phyloP scores from a whole-genome alignment of 2,797 vertebrate species.

The Eremophila alpestris region DNA sequence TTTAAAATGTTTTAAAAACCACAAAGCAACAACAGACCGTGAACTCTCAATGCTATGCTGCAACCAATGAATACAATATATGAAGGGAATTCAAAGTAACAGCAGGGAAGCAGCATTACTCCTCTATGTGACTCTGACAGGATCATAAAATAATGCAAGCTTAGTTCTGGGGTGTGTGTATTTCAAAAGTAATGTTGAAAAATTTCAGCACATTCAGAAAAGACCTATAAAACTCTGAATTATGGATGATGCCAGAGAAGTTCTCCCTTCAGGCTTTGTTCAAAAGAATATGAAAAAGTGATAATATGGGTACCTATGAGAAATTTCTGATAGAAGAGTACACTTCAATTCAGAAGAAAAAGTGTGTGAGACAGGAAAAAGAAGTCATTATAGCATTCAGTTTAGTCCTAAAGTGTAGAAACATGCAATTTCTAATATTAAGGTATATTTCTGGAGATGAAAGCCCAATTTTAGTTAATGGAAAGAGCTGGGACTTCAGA shows the following conservation, averaged over 20 bases:
- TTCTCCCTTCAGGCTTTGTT: neutral
- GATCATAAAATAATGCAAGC: neutral
- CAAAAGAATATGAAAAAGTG: neutral
- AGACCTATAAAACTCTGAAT: slow-evolving; percentile 14
- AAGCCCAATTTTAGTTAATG: neutral
- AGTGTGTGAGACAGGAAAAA: neutral
- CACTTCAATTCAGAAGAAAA: neutral
- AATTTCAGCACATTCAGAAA: slow-evolving; percentile 1
- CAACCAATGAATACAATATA: neutral
- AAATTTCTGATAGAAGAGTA: neutral
- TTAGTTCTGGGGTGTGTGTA: neutral
- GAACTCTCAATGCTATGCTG: neutral
- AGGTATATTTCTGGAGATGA: neutral
- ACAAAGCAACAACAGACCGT: neutral
- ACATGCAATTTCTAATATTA: neutral
- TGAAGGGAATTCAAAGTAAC: neutral
- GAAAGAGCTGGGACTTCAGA: neutral
- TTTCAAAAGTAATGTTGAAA: slow-evolving; percentile 33
- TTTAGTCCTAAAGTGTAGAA: neutral
- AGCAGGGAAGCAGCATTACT: neutral
- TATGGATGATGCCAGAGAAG: neutral
- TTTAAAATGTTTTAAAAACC: neutral
- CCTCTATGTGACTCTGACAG: neutral
- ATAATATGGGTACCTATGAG: neutral
- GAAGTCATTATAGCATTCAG: neutral